Base-by-base conservation (phyloP, 2,113 vertebrate species). In the Chroicocephalus ridibundus region DNA sequence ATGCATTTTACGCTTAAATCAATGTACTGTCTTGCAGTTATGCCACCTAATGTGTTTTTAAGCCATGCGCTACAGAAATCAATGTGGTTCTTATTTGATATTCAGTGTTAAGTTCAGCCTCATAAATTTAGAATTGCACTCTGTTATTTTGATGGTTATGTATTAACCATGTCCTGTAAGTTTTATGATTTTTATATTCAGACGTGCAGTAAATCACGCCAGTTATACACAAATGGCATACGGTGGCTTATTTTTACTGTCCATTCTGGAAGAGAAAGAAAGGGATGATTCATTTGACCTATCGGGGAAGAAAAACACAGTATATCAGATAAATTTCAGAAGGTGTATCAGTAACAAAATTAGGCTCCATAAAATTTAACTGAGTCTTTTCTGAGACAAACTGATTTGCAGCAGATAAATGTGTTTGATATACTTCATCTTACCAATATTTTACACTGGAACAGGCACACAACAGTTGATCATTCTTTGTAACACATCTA, bases 31-130 rank as follows among this genome's bases (percentile, higher is more conserved):
- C 97, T 97, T 97, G 97, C 98, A 98, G 98, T 99, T 98, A 98
- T 98, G 98, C 98, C 98, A 99, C 98, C 98, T 99, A 99, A 99
- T 99, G 98, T 98, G 98, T 99, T 99, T 99, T 99, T 99, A 99
- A 99, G 98, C 98, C 98, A 98, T 98, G 98, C 97, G 96, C 98
- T 97, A 96, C 97, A 97, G 98, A 98, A 98, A 99, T 99, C 99
- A 99, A 99, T 99, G 98, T 96, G 97, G 97, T 97, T 98, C 98
- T 98, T 98, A 98, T 99, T 99, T 98, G 98, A 98, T 99, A 98
- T 98, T 98, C 97, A 98, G 98, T 98, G 98, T 98, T 98, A 98
- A 98, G 98, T 97, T 97, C 98, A 98, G 98, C 98, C 95, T 98
- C 97, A 98, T 98, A 98, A 99, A 99, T 99, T 99, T 99, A 99